Conservation (phyloP, 2,888 invertebrate species). For the Pyrrhia umbra region DNA sequence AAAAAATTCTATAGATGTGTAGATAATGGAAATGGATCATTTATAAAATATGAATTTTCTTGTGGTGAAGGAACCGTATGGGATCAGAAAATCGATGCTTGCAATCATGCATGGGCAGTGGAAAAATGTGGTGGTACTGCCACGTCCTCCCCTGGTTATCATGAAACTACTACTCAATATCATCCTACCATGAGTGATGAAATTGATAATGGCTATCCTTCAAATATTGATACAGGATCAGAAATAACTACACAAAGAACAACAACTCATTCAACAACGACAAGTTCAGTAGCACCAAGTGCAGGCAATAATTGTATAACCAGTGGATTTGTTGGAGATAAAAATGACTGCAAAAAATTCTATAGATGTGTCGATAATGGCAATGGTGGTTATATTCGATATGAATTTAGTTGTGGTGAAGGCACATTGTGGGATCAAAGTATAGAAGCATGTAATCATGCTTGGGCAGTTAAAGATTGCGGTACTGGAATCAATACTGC, state of each 20-base stretch:
- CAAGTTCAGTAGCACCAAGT: conserved; percentile 41
- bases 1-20: conserved; percentile 93
- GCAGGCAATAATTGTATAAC: conserved; percentile 61
- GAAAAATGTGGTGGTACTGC: conserved; percentile 66
- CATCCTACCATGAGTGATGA: conserved; percentile 46
- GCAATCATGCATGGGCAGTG: conserved; percentile 89
- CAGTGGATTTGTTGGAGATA: conserved; percentile 91
- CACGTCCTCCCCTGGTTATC: conserved; percentile 43
- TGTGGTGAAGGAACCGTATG: conserved; percentile 91
- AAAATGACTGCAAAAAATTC: conserved; percentile 91
- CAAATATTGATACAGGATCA: conserved; percentile 29
- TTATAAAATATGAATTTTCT: conserved; percentile 88
- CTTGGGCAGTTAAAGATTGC: conserved; percentile 70
- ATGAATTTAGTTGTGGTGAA: conserved; percentile 89
- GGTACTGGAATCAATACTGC: conserved; percentile 50
- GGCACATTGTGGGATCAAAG: conserved; percentile 91
- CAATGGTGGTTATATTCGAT: conserved; percentile 81
- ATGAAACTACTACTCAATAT: conserved; percentile 53
- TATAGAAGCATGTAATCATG: conserved; percentile 90
- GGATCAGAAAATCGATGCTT: conserved; percentile 89
- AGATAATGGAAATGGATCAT: conserved; percentile 83
- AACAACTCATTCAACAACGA: conserved; percentile 44
- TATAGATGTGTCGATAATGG: conserved; percentile 91
- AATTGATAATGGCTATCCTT: conserved; percentile 49
- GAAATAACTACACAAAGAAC: conserved; percentile 40